Percentiles rank a stretch among this genome's conserved stretches.
phyloP scores from a whole-genome alignment of 2,888 invertebrate species.

The Metalampra italica region DNA sequence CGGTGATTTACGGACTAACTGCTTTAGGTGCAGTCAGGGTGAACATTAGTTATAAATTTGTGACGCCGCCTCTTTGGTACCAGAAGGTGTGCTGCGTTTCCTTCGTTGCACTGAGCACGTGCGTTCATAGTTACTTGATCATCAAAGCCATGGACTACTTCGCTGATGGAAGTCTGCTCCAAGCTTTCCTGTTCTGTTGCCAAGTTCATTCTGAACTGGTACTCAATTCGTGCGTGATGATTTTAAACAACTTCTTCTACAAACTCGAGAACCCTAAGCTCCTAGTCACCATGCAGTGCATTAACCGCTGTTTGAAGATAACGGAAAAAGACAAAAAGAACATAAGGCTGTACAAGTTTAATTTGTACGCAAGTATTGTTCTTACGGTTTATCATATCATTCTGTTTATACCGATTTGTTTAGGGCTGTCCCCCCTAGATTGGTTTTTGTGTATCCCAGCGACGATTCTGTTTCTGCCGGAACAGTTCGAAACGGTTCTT shows the following conservation, averaged over 20 bases:
- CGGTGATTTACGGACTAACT: neutral
- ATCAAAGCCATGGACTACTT: neutral
- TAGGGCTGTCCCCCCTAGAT: no score
- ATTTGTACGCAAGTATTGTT: neutral
- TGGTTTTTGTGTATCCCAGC: neutral
- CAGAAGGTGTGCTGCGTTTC: neutral
- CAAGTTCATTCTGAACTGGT: neutral
- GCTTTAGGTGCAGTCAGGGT: neutral
- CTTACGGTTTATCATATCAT: no score
- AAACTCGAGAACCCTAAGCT: neutral
- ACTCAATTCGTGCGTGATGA: neutral
- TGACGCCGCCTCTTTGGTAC: neutral
- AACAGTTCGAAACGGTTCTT: neutral
- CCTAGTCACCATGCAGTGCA: neutral
- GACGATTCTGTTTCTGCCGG: neutral
- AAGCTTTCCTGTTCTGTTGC: neutral
- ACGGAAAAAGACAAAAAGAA: neutral
- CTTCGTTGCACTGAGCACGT: neutral
- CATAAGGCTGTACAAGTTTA: neutral
- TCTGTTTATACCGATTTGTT: no score
- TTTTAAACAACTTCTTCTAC: neutral
- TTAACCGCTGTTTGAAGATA: neutral
- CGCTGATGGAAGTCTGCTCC: neutral
- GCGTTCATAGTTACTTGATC: neutral
- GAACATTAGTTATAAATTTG: neutral